Conservation (phyloP, 2,797 vertebrate species). For the Sebastes oblongus region DNA sequence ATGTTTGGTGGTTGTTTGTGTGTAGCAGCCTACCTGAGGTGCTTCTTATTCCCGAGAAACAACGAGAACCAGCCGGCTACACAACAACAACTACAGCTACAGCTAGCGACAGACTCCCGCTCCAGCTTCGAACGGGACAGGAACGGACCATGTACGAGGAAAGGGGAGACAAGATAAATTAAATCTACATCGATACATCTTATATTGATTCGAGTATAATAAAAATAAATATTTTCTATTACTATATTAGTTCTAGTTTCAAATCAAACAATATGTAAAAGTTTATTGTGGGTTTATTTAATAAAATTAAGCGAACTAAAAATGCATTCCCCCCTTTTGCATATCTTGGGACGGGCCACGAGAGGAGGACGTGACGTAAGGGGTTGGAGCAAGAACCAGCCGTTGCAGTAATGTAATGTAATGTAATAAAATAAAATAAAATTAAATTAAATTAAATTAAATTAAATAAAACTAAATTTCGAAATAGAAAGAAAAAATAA, state of each 20-base stretch:
- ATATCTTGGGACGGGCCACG: background rate
- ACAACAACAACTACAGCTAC: background rate
- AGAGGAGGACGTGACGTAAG: background rate
- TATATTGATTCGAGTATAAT: rapidly evolving
- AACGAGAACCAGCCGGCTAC: background rate
- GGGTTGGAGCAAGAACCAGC: background rate
- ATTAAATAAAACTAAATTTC: background rate
- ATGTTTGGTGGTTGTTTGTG: background rate
- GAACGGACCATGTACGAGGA: slow-evolving; percentile 46
- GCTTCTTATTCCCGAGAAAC: background rate
- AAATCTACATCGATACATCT: background rate
- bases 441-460: background rate
- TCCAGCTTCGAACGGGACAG: slow-evolving; percentile 60
- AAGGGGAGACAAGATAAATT: rapidly evolving
- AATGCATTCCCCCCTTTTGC: rapidly evolving
- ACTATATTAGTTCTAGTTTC: rapidly evolving
- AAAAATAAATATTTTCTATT: rapidly evolving
- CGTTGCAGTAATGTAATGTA: background rate
- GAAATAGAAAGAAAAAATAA: too few relatives aligned
- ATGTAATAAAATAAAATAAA: too few relatives aligned
- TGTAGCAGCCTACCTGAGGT: slow-evolving; percentile 1
- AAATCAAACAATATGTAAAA: rapidly evolving
- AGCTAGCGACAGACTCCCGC: slow-evolving; percentile 69
- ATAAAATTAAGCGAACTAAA: background rate
- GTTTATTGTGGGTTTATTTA: background rate